phyloP scores from a whole-genome alignment of 2,888 invertebrate species.

The Nomada lathburiana region DNA sequence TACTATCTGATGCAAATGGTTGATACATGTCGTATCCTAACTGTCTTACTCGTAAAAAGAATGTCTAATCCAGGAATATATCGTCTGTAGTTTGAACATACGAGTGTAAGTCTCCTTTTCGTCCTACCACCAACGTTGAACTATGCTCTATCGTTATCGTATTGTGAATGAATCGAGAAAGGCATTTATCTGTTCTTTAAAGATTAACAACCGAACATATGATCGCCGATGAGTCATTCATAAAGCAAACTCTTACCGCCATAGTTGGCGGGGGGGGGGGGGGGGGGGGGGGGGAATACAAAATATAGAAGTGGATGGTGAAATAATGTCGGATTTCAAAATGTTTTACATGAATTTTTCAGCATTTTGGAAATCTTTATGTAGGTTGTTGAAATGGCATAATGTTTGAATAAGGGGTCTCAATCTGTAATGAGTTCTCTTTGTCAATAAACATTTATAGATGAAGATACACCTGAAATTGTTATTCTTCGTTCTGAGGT shows the following conservation, averaged over 20 bases:
- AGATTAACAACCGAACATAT: conserved; percentile 3
- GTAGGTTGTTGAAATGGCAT: not conserved
- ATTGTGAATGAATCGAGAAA: no score
- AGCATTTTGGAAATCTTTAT: not conserved
- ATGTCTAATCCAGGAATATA: no score
- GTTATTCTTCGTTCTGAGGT: conserved; percentile 50
- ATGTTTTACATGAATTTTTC: not conserved
- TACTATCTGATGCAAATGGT: not conserved
- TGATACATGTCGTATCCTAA: conserved; percentile 1
- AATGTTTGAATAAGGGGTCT: not conserved
- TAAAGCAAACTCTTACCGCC: not conserved
- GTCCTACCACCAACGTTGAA: no score
- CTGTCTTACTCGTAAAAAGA: no score
- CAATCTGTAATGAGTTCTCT: not conserved
- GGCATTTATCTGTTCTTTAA: not conserved
- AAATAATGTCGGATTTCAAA: not conserved
- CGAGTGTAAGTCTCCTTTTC: no score
- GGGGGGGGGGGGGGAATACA: conserved; percentile 15
- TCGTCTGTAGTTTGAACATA: no score
- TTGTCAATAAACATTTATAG: not conserved
- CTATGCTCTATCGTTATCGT: no score
- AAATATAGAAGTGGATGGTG: not conserved
- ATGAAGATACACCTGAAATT: not conserved
- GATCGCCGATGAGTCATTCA: conserved; percentile 10
- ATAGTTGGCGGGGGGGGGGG: not conserved